Evolutionary conservation across 2,888 invertebrate species (phyloP), one percentile per base, ranked within the genome.

Genomic region (Escarpia spicata): DNA sequence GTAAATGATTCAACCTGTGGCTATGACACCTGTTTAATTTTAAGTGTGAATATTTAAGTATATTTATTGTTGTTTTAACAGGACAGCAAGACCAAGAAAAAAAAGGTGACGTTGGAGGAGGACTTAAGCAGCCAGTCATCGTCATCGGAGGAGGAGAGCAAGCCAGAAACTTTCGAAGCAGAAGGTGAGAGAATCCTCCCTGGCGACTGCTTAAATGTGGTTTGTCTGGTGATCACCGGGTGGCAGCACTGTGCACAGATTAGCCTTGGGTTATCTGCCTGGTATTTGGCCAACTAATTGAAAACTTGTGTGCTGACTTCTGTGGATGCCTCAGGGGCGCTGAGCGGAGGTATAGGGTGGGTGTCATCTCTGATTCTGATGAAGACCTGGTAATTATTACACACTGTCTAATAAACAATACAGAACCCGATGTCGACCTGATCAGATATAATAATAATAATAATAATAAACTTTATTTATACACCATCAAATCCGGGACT

Each of bases 371-470:
- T 75, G 75, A 26, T 26, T 75, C 26, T 75, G 75, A 26, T 75
- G 75, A 75, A 75, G 75, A 75, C 75, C 75, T 75, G 75, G 75
- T 75, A 75, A 75, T 75, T 75, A 75, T 75, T 75, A 60, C 19
- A 75, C 75, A 75, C 19, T 75, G 75, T 75, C 75, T 26, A 75
- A 3, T 75, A 75, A 26, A 26, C 26, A 26, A n/a, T 75, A 75
- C 75, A 19, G 75, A 75, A 75, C 26, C n/a, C n/a, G 75, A 75
- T 37, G 37, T 37, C 0, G 37, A 37, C 37, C 37, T 37, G 37
- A 37, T 37, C 37, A 37, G 37, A 37, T 37, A n/a, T n/a, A n/a
- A n/a, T n/a, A n/a, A n/a, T n/a, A n/a, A n/a, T n/a, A n/a, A n/a
- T n/a, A n/a, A n/a, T n/a, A n/a, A n/a, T n/a, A n/a, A n/a, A n/a